These are phyloP conservation scores for Hippoglossus hippoglossus DNA, from an alignment of 2,797 vertebrate genomes.

Conservation along the genomic window DNA sequence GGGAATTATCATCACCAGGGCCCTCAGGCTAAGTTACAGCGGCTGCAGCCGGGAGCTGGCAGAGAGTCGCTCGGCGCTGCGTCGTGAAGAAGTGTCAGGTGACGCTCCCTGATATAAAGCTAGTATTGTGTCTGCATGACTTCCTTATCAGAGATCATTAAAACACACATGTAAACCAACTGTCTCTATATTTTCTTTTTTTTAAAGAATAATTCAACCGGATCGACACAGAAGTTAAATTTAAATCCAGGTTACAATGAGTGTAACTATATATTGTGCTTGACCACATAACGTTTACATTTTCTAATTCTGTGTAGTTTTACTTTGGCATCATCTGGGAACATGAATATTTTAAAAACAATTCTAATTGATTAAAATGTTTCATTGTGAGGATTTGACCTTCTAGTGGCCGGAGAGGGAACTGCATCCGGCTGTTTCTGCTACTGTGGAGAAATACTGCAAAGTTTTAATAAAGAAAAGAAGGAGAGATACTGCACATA, in stretches of 20 bases:
- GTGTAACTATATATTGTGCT: too few species aligned
- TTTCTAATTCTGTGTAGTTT: neutral
- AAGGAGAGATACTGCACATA: too few species aligned
- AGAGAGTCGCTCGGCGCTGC: slow-evolving; percentile 35
- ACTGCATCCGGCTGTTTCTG: too few species aligned
- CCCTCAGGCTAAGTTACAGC: slow-evolving; percentile 65
- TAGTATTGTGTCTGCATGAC: slow-evolving; percentile 41
- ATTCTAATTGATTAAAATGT: too few species aligned
- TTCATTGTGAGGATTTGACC: too few species aligned
- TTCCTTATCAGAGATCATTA: neutral
- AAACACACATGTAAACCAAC: neutral
- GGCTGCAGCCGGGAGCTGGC: slow-evolving; percentile 64
- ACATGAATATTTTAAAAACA: too few species aligned
- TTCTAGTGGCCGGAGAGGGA: too few species aligned
- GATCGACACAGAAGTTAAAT: too few species aligned
- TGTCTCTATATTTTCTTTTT: neutral
- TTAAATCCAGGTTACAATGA: too few species aligned
- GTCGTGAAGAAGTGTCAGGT: slow-evolving; percentile 71
- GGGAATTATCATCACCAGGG: slow-evolving; percentile 77
- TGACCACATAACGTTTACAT: too few species aligned
- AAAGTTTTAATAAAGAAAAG: too few species aligned
- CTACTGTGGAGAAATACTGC: too few species aligned
- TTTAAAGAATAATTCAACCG: neutral
- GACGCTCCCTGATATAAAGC: slow-evolving; percentile 44
- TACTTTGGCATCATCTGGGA: neutral